phyloP scores from a whole-genome alignment of 2,797 vertebrate species.

The Alectoris magna region DNA sequence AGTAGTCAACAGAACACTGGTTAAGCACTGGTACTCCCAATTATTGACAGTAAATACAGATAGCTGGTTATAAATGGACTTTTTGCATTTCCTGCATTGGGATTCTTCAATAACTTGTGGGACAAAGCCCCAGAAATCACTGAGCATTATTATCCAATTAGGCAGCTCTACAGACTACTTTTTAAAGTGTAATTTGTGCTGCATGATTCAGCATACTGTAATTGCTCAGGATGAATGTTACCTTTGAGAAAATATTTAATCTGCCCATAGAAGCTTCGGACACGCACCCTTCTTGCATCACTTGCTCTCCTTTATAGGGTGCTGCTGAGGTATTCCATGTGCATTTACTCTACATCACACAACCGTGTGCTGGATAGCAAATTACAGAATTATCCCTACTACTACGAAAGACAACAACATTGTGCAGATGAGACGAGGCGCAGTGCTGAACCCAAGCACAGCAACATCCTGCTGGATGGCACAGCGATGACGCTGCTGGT shows the following conservation, averaged over 20 bases:
- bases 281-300: not conserved
- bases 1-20: not conserved
- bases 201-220: not conserved
- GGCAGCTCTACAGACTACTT: not conserved
- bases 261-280: not conserved
- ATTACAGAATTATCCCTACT: not conserved
- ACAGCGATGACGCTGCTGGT: no score
- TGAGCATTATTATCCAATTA: rapidly evolving
- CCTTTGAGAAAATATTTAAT: not conserved
- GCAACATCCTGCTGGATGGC: not conserved
- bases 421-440: not conserved
- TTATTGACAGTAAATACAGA: not conserved
- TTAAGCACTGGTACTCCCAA: not conserved
- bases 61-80: not conserved
- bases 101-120: not conserved
- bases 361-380: not conserved
- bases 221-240: not conserved
- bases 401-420: not conserved
- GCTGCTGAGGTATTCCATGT: not conserved
- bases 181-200: not conserved
- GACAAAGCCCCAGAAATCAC: not conserved
- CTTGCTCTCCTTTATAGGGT: not conserved
- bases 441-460: not conserved
- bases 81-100: not conserved
- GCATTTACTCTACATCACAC: not conserved